These are phyloP conservation scores for Pelagia noctiluca DNA, from an alignment of 30 jellyfish, hydroid and myxozoan genomes.

Conservation along the genomic window DNA sequence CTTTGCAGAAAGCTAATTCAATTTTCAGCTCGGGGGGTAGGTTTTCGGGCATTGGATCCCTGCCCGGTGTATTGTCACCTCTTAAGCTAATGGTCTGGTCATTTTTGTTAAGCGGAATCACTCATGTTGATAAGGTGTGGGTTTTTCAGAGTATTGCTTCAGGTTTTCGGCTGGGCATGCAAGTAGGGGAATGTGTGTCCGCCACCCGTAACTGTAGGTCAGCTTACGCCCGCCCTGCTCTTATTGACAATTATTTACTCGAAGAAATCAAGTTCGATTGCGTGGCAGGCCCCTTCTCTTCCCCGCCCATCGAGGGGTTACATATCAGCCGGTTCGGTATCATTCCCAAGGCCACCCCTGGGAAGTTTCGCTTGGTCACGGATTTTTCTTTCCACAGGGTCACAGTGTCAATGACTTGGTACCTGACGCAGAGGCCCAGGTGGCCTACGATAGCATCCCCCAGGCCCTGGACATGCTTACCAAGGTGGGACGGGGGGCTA, in stretches of 20 bases:
- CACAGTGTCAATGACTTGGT: conserved; percentile 50
- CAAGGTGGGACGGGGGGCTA: neutral
- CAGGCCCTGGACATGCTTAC: neutral
- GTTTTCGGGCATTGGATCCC: neutral
- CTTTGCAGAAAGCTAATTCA: too few species aligned
- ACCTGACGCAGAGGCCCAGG: conserved; percentile 42
- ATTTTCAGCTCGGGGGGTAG: too few species aligned
- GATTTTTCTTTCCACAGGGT: conserved; percentile 65
- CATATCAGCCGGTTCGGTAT: conserved; percentile 79
- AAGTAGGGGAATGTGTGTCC: neutral
- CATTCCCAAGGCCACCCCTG: conserved; percentile 71
- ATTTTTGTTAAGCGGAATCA: neutral
- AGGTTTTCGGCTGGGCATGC: neutral
- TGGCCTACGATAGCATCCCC: neutral
- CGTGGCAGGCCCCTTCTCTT: conserved; percentile 64
- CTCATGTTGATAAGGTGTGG: neutral
- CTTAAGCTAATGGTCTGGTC: neutral
- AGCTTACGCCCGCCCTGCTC: conserved; percentile 43
- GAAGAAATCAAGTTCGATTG: conserved; percentile 56
- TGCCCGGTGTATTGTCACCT: neutral
- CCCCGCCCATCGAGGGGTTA: conserved; percentile 47
- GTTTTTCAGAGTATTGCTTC: neutral
- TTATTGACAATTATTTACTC: conserved; percentile 34
- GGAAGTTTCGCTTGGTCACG: conserved; percentile 72
- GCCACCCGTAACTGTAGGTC: conserved; percentile 63